These are phyloP conservation scores for Heliconius charithonia DNA, from an alignment of 2,888 invertebrate species.

Conservation along the genomic window DNA sequence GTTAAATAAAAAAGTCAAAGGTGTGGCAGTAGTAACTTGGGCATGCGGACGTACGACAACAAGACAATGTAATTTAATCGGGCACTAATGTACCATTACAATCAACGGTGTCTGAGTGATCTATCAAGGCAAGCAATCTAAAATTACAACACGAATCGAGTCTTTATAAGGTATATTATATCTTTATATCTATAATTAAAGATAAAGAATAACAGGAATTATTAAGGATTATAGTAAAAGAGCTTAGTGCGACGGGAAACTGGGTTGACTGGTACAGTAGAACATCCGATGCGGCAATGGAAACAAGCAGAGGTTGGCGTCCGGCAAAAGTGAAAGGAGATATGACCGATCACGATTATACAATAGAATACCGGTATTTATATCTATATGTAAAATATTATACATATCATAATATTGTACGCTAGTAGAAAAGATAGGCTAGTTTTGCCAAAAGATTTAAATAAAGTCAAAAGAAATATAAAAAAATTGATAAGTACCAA, in stretches of 20 bases:
- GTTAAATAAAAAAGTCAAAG: neutral
- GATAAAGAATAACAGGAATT: too few species aligned
- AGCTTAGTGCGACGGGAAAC: neutral
- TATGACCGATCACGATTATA: conserved; percentile 54
- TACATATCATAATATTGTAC: neutral
- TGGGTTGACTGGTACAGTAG: conserved; percentile 22
- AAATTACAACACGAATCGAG: neutral
- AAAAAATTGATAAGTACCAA: neutral
- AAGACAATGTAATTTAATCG: conserved; percentile 26
- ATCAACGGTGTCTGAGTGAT: conserved; percentile 22
- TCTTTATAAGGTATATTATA: too few species aligned
- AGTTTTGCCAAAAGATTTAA: neutral
- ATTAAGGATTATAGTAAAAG: neutral
- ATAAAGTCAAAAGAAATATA: neutral
- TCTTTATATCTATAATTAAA: too few species aligned
- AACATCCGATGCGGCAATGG: conserved; percentile 38
- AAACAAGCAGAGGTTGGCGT: conserved; percentile 45
- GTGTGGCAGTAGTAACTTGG: conserved; percentile 7
- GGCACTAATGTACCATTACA: conserved; percentile 15
- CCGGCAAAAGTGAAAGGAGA: conserved; percentile 64
- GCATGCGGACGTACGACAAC: conserved; percentile 37
- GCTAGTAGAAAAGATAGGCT: neutral
- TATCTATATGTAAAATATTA: neutral
- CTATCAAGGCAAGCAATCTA: neutral
- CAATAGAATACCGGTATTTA: conserved; percentile 46